Evolutionary conservation across 1,140 invertebrate species (phyloP).

Genomic region (Ylistrum balloti): DNA sequence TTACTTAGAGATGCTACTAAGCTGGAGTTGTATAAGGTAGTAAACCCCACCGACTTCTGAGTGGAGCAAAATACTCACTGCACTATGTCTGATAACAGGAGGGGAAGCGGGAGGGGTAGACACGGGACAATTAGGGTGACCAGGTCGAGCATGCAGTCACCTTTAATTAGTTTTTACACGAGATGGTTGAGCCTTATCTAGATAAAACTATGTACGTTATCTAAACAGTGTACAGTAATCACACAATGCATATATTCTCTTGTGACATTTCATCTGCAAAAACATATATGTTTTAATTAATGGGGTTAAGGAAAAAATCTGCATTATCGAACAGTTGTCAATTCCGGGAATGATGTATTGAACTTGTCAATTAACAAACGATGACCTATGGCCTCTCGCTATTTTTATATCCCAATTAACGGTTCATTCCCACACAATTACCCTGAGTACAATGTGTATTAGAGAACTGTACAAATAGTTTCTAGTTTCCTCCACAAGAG

Average conservation of each 20-base stretch:
- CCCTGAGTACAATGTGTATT: neutral
- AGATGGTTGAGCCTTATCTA: neutral
- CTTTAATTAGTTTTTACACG: slow-evolving; percentile 23
- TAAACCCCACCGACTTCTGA: no score
- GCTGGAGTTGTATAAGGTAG: no score
- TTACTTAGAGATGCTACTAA: no score
- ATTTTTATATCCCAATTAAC: slow-evolving; percentile 33
- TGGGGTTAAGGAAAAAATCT: slow-evolving; percentile 20
- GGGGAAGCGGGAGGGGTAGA: no score
- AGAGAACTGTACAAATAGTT: neutral
- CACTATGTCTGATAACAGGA: no score
- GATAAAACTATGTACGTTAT: neutral
- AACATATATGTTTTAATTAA: slow-evolving; percentile 17
- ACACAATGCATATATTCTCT: neutral
- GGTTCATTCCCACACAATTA: neutral
- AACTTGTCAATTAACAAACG: neutral
- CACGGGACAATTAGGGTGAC: neutral
- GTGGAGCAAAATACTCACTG: no score
- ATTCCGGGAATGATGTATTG: neutral
- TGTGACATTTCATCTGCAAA: neutral
- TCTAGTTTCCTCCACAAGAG: slow-evolving; percentile 11
- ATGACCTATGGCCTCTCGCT: neutral
- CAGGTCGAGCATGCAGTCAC: neutral
- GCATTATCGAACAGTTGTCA: slow-evolving; percentile 3
- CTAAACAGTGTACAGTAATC: neutral